Percentiles rank a stretch among this genome's conserved stretches.
phyloP scores from a whole-genome alignment of 2,888 invertebrate genomes.

The Seira ritae region DNA sequence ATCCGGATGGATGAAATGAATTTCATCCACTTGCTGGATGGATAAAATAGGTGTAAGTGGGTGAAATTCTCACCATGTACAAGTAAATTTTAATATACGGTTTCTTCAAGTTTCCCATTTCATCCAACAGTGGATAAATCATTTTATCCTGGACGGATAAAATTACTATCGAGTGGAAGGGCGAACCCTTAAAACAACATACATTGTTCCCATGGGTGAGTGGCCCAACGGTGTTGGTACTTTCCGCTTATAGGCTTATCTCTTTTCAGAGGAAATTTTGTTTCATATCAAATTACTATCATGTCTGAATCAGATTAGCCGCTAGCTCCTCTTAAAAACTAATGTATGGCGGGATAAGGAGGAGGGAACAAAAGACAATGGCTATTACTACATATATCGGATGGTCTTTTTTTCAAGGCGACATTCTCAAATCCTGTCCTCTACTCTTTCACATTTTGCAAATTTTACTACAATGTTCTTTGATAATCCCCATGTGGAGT shows the following conservation, averaged over 20 bases:
- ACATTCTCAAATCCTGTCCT: neutral
- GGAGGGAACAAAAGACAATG: too few species aligned
- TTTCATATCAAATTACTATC: slow-evolving; percentile 24
- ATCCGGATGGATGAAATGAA: too few species aligned
- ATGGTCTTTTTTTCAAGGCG: neutral
- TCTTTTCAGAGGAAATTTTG: slow-evolving; percentile 30
- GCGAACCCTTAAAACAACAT: too few species aligned
- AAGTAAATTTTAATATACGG: too few species aligned
- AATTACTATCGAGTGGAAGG: too few species aligned
- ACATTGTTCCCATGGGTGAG: slow-evolving; percentile 44
- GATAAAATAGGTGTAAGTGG: too few species aligned
- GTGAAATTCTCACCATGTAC: too few species aligned
- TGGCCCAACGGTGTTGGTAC: neutral
- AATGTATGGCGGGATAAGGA: neutral
- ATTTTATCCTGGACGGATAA: too few species aligned
- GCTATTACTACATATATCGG: too few species aligned
- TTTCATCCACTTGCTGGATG: too few species aligned
- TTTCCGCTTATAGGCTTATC: neutral
- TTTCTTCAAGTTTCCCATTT: too few species aligned
- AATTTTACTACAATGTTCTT: neutral
- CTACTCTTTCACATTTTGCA: neutral
- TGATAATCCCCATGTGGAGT: neutral
- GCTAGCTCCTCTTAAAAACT: slow-evolving; percentile 20
- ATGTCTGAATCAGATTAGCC: slow-evolving; percentile 57
- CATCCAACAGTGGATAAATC: too few species aligned